phyloP scores from a whole-genome alignment of 2,888 invertebrate species.

The Acanthosepion pharaonis region DNA sequence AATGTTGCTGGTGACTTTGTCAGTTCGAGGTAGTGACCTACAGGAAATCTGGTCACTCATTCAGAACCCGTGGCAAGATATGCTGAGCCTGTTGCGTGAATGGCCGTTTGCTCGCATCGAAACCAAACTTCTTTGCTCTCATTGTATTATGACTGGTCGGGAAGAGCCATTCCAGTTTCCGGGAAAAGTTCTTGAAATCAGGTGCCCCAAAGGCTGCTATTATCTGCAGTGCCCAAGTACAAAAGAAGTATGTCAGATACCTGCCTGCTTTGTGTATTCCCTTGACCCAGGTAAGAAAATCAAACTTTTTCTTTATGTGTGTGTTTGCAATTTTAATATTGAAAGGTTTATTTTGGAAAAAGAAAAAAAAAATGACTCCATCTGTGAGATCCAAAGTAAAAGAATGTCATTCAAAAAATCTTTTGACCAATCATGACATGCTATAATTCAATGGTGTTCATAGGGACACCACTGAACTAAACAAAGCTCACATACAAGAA shows the following conservation, averaged over 20 bases:
- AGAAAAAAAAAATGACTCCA: too few species aligned
- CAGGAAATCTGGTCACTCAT: conserved; percentile 68
- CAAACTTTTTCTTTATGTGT: not conserved
- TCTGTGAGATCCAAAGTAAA: too few species aligned
- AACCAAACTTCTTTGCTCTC: conserved; percentile 62
- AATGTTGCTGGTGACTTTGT: conserved; percentile 56
- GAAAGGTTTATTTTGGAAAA: too few species aligned
- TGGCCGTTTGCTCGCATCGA: conserved; percentile 68
- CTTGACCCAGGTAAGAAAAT: conserved; percentile 61
- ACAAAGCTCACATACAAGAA: too few species aligned
- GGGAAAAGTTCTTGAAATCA: conserved; percentile 63
- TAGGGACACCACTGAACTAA: too few species aligned
- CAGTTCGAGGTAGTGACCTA: conserved; percentile 65
- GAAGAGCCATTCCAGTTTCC: conserved; percentile 62
- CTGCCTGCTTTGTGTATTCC: conserved; percentile 65
- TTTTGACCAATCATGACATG: too few species aligned
- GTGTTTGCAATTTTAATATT: not conserved
- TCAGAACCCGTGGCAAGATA: conserved; percentile 57
- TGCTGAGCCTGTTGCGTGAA: conserved; percentile 63
- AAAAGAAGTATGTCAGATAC: conserved; percentile 55
- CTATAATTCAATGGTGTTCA: too few species aligned
- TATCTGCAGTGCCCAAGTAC: conserved; percentile 59
- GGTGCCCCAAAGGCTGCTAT: conserved; percentile 61
- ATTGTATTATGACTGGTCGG: conserved; percentile 61
- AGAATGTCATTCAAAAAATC: too few species aligned